A percentile compares a stretch with the other conserved stretches of the same genome.
phyloP scores from a whole-genome alignment of 2,888 invertebrate species.

The Nebria salina region DNA sequence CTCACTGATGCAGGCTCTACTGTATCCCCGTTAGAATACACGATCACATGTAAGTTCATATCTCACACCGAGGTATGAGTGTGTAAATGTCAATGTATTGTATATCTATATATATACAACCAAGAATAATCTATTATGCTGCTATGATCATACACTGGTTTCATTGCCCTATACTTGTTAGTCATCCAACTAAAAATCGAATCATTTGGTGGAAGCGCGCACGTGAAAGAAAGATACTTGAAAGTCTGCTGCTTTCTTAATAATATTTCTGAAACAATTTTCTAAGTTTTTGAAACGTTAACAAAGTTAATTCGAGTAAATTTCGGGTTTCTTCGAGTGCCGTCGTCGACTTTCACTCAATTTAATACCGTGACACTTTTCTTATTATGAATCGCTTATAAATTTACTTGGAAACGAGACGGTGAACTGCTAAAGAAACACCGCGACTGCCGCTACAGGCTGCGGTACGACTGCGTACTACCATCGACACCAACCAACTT shows the following conservation, averaged over 20 bases:
- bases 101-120: neutral
- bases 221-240: neutral
- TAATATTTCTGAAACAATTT: neutral
- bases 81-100: neutral
- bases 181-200: neutral
- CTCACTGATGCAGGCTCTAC: neutral
- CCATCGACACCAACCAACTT: constrained; percentile 10
- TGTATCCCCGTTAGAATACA: constrained; percentile 1
- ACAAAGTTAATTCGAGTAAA: constrained; percentile 45
- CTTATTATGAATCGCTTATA: constrained; percentile 62
- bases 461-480: constrained; percentile 9
- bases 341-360: constrained; percentile 58
- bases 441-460: constrained; percentile 49
- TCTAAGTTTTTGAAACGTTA: constrained; percentile 23
- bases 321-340: constrained; percentile 47
- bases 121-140: neutral
- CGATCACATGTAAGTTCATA: neutral
- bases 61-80: neutral
- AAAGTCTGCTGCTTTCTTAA: neutral
- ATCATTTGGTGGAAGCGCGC: neutral
- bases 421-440: constrained; percentile 55
- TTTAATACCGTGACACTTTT: constrained; percentile 60
- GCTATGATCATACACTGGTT: neutral
- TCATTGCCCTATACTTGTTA: neutral
- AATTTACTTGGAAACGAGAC: constrained; percentile 59